phyloP scores from a whole-genome alignment of 2,888 invertebrate species.

The Scaptomyza flava region DNA sequence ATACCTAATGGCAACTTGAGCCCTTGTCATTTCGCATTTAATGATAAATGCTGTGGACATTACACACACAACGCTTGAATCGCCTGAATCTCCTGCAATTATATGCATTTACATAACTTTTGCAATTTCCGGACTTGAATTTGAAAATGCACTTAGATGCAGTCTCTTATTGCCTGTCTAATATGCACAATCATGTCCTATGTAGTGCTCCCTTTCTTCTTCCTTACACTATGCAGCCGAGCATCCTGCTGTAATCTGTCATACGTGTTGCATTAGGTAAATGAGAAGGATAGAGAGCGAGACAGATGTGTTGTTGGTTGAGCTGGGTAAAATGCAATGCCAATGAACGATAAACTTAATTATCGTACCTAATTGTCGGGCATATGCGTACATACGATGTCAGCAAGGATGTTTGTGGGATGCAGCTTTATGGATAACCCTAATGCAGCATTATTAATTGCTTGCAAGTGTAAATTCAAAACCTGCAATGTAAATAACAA shows the following conservation, averaged over 20 bases:
- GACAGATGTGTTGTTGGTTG: neutral
- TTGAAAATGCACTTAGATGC: slow-evolving; percentile 70
- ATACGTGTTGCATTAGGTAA: slow-evolving; percentile 44
- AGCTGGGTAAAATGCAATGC: slow-evolving; percentile 53
- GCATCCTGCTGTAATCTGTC: slow-evolving; percentile 63
- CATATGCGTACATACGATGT: slow-evolving; percentile 9
- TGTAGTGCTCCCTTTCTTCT: slow-evolving; percentile 5
- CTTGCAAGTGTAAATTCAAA: slow-evolving; percentile 81
- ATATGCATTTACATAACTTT: slow-evolving; percentile 43
- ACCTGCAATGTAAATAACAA: slow-evolving; percentile 75
- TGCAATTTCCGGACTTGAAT: slow-evolving; percentile 43
- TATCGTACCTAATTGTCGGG: slow-evolving; percentile 80
- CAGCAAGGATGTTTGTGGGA: slow-evolving; percentile 31
- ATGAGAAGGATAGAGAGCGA: slow-evolving; percentile 1
- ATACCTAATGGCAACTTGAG: slow-evolving; percentile 5
- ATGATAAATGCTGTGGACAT: slow-evolving; percentile 26
- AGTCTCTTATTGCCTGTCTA: slow-evolving; percentile 45
- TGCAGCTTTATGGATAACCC: slow-evolving; percentile 62
- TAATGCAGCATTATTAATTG: slow-evolving; percentile 83
- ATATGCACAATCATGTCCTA: slow-evolving; percentile 63
- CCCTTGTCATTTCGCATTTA: neutral
- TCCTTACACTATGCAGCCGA: neutral
- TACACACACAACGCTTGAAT: slow-evolving; percentile 3
- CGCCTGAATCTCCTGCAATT: slow-evolving; percentile 4
- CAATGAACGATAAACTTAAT: slow-evolving; percentile 83